Evolutionary conservation across 1,140 invertebrate genomes (phyloP).

Genomic region (Lineus longissimus): DNA sequence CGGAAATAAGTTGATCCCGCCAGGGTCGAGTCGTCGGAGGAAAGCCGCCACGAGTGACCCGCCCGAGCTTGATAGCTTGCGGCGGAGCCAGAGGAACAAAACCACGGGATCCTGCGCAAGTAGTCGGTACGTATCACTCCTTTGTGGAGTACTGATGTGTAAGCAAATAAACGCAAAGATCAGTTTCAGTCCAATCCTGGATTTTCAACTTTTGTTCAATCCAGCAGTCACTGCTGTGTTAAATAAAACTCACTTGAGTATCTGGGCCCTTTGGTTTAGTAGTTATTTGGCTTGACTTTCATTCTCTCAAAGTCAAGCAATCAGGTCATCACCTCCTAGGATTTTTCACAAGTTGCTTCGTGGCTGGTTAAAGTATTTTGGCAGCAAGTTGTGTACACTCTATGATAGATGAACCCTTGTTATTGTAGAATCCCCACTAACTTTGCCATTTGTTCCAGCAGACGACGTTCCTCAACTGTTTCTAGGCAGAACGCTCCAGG

Average conservation of each 20-base stretch:
- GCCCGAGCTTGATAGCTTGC: constrained; percentile 37
- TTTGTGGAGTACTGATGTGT: neutral
- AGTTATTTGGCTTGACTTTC: neutral
- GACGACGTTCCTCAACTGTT: constrained; percentile 61
- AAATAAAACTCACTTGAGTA: neutral
- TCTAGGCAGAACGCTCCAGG: constrained; percentile 50
- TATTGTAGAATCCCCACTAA: constrained; percentile 25
- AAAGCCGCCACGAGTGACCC: constrained; percentile 17
- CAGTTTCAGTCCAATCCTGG: neutral
- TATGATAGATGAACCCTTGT: no score
- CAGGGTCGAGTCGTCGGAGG: neutral
- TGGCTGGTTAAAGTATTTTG: no score
- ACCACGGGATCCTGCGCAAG: constrained; percentile 75
- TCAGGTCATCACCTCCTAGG: no score
- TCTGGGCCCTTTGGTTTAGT: neutral
- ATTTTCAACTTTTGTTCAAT: neutral
- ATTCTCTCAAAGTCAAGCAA: neutral
- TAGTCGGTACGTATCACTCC: constrained; percentile 57
- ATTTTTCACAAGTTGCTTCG: no score
- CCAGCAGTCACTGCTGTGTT: neutral
- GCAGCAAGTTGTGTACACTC: neutral
- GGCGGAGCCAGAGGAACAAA: constrained; percentile 43
- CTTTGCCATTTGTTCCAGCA: constrained; percentile 46
- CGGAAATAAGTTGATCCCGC: neutral
- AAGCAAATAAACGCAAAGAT: neutral